A percentile compares a stretch with the other conserved stretches of the same genome.
Conservation (phyloP, 2,797 vertebrate genomes). For the Rhabdophis nuchalis region DNA sequence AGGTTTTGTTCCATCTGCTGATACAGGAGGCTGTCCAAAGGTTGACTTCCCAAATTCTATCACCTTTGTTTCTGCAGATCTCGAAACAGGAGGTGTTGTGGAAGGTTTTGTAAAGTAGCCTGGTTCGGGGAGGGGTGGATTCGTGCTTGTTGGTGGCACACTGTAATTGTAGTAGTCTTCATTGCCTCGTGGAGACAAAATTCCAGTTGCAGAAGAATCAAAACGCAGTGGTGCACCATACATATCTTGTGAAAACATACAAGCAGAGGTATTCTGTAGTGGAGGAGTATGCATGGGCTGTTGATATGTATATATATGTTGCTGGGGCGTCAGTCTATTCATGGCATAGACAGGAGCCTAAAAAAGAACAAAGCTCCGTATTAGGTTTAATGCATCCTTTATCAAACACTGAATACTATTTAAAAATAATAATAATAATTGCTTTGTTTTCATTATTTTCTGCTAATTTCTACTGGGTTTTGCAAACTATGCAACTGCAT, state of each 20-base stretch:
- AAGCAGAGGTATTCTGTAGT: conserved; percentile 82
- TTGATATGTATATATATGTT: conserved; percentile 89
- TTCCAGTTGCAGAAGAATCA: conserved; percentile 84
- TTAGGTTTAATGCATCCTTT: background rate
- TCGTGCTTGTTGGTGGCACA: conserved; percentile 82
- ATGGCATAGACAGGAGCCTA: conserved; percentile 88
- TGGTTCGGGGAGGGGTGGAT: conserved; percentile 90
- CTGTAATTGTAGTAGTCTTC: conserved; percentile 89
- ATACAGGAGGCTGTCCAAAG: conserved; percentile 78
- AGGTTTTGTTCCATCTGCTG: conserved; percentile 79
- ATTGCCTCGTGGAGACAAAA: conserved; percentile 85
- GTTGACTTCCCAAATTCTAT: conserved; percentile 83
- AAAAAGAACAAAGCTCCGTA: conserved; percentile 2
- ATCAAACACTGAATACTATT: background rate
- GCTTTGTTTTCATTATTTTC: background rate
- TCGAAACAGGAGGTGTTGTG: conserved; percentile 71
- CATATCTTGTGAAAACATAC: conserved; percentile 91
- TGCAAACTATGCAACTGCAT: background rate
- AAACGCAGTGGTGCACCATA: conserved; percentile 86
- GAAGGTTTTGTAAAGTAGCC: conserved; percentile 96
- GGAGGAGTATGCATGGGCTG: conserved; percentile 91
- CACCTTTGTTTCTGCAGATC: conserved; percentile 79
- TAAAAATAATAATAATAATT: background rate
- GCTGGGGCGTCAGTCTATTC: conserved; percentile 89
- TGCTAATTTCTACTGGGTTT: background rate